A percentile compares a stretch with the other conserved stretches of the same genome.
Conservation (phyloP, 2,113 vertebrate genomes). For the Aythya baeri region DNA sequence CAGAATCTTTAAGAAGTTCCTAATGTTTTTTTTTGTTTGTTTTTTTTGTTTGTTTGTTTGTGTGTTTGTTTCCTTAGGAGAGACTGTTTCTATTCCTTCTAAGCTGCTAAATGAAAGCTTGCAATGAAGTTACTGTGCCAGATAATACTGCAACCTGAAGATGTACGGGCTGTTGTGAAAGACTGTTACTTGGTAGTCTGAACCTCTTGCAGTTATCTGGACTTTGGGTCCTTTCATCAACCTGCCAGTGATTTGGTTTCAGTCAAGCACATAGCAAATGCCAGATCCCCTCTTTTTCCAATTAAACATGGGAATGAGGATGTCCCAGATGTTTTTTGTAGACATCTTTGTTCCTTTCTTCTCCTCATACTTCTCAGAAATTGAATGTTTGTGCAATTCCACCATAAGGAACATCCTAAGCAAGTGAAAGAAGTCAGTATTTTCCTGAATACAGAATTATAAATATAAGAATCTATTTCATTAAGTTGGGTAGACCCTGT, state of each 20-base stretch:
- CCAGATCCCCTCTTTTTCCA: not conserved
- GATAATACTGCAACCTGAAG: not conserved
- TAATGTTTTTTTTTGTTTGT: not conserved
- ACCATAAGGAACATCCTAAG: not conserved
- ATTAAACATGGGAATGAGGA: not conserved
- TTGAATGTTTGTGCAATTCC: not conserved
- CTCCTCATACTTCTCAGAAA: not conserved
- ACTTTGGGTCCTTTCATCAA: not conserved
- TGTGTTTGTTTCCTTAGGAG: not conserved
- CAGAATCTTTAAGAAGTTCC: slow-evolving; percentile 14
- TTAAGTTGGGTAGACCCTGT: not conserved
- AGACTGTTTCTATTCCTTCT: not conserved
- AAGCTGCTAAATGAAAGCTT: not conserved
- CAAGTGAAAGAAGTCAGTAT: not conserved
- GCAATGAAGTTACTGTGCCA: not conserved
- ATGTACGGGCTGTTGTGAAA: not conserved
- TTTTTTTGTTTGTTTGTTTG: not conserved
- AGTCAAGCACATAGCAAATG: not conserved
- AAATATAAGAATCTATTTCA: not conserved
- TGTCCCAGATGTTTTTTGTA: not conserved
- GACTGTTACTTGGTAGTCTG: not conserved
- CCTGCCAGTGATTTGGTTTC: not conserved
- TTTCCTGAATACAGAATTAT: not conserved
- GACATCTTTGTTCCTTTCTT: not conserved
- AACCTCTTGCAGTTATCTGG: slow-evolving; percentile 12